Base-by-base conservation (phyloP, 2,113 vertebrate species). In the Toxotes chatareus region DNA sequence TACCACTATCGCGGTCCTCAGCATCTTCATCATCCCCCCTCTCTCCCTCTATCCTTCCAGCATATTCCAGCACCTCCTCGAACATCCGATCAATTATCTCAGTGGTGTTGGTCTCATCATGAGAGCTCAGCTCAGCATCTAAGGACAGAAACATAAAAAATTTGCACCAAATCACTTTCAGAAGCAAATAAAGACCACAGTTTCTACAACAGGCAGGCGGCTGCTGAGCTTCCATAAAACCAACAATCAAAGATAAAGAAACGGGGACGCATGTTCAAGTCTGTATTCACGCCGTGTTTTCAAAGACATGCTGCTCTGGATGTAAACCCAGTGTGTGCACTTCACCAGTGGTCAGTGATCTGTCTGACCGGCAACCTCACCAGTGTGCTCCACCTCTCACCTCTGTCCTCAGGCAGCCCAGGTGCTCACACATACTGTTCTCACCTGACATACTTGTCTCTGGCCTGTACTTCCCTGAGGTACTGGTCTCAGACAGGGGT, bases 51-150 rank as follows among this genome's bases (percentile, higher is more conserved):
- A 83, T 78, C 63, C 31, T 82, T 7, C 31, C 91, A 2, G 91
- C 92, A 1, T 86, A 91, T 32, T 94, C 91, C 82, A 96, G 74
- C n/a, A 95, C 94, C 10, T 94, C 95, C 16, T 93, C 93, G 21
- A 96, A 96, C 90, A 96, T 93, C 71, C 89, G 88, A 76, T 96
- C 94, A 1, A 95, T 95, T 0, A 94, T 72, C 31, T 91, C 93
- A 8, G 93, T 91, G 0, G 93, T 94, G 86, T 90, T 94, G 61
- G 93, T 82, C 44, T 92, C 90, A 0, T 91, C 90, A 0, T 75
- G 85, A 23, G 86, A 92, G 80, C 47, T 84, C 27, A 76, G 23
- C 7, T 85, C 89, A n/a, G 60, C 32, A 46, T 85, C 92, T 93
- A 76, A 32, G 9, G 8, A 69, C 11, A 71, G 11, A 76, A 23